Base-by-base conservation (phyloP, 2,888 invertebrate genomes). In the Pristionchus japonicus region DNA sequence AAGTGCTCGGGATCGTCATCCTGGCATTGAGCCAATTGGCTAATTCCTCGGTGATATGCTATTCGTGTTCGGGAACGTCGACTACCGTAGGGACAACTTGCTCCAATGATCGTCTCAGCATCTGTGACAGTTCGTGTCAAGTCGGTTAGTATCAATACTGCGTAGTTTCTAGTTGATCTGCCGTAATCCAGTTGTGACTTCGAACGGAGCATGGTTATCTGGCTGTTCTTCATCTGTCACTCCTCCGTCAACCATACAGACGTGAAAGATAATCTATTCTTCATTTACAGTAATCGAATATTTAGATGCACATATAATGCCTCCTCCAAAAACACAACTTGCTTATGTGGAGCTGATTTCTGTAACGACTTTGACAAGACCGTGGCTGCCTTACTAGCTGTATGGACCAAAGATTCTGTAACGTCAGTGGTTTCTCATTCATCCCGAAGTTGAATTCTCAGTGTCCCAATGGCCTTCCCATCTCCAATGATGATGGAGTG, bases 291-390 rank as follows among this genome's bases (percentile, higher is more conserved):
- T 37, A 37, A 31, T 31, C 37, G 37, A 13, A 3, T 23, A 31
- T 80, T 80, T n/a, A 82, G 82, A n/a, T 82, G 82, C 34, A 27
- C 31, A 3, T 82, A 43, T 49, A 43, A 47, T 20, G 31, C 82
- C 0, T 13, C 47, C 9, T 49, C 49, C 3, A 47, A 27, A 15
- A 82, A 47, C 13, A 82, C 82, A 7, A 31, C 47, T 11, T 82
- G 82, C n/a, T 49, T n/a, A 7, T 82, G 82, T 37, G 31, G 7
- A 6, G 82, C 31, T 20, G 82, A 82, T 52, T 82, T 82, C 49
- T 82, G 82, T 23, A 82, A 82, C 27, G 82, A 82, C 43, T 52
- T 82, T 20, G 82, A 82, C 49, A 47, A n/a, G 47, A 52, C 34
- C 3, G 52, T 82, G 4, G 82, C 47, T 27, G 31, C n/a, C n/a